Evolutionary conservation across 2,888 invertebrate species (phyloP).

Genomic region (Crioceris asparagi): DNA sequence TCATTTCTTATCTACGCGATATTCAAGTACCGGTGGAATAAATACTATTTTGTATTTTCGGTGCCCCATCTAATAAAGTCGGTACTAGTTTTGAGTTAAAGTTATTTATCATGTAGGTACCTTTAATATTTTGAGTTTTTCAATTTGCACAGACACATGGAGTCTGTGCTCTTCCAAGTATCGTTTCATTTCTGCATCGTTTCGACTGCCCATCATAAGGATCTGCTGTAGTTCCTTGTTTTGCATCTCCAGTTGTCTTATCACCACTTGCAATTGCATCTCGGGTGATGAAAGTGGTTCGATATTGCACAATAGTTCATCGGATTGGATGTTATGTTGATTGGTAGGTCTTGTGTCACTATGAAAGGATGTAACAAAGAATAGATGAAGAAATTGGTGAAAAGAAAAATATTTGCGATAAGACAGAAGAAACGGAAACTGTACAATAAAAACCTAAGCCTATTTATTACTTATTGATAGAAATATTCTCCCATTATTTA

Average conservation of each 20-base stretch:
- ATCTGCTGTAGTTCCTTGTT: conserved; percentile 48
- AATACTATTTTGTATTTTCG: no score
- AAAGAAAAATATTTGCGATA: no score
- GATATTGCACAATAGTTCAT: conserved; percentile 21
- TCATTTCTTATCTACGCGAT: neutral
- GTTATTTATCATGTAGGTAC: conserved; percentile 32
- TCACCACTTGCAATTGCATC: conserved; percentile 57
- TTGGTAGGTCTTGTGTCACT: no score
- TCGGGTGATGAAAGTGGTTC: conserved; percentile 43
- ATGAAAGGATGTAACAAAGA: no score
- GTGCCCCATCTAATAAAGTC: no score
- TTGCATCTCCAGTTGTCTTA: conserved; percentile 58
- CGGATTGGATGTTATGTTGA: conserved; percentile 19
- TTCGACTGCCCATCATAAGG: conserved; percentile 25
- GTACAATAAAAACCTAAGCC: no score
- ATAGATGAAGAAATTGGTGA: no score
- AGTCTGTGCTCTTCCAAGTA: conserved; percentile 52
- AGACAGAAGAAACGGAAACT: no score
- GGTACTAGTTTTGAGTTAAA: conserved; percentile 1
- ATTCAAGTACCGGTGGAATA: no score
- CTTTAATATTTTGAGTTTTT: conserved; percentile 54
- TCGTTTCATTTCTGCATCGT: conserved; percentile 40
- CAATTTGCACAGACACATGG: conserved; percentile 54
- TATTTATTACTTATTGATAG: no score
- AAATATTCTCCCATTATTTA: no score